Percentiles rank a stretch among this genome's conserved stretches.
Evolutionary conservation across 2,888 invertebrate genomes (phyloP).

Genomic region (Troglohyphantes excavatus): DNA sequence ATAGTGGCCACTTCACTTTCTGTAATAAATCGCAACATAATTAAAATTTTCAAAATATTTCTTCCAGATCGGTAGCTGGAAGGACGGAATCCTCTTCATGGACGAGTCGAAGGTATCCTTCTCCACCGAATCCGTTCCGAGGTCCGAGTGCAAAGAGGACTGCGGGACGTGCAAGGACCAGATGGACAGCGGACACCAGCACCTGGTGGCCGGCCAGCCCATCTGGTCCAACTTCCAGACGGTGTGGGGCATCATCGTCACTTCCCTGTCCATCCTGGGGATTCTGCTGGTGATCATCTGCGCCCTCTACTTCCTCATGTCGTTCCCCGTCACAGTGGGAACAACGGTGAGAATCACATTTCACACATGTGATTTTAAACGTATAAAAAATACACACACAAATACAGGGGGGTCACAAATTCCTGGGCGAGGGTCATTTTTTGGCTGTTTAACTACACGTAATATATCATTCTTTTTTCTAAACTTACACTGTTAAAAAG

Average conservation of each 20-base stretch:
- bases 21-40: too few relatives aligned
- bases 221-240: conserved; percentile 81
- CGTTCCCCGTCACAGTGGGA: conserved; percentile 83
- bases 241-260: conserved; percentile 83
- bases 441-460: too few relatives aligned
- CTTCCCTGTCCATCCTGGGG: conserved; percentile 82
- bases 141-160: conserved; percentile 79
- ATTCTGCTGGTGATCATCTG: conserved; percentile 82
- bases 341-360: conserved; percentile 80
- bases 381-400: not conserved
- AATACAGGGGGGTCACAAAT: too few relatives aligned
- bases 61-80: conserved; percentile 79
- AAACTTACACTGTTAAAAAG: too few relatives aligned
- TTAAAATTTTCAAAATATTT: too few relatives aligned
- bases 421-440: too few relatives aligned
- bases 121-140: conserved; percentile 76
- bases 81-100: conserved; percentile 78
- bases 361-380: not conserved
- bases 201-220: conserved; percentile 45
- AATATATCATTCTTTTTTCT: too few relatives aligned
- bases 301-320: conserved; percentile 83
- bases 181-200: conserved; percentile 33
- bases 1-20: too few relatives aligned
- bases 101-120: conserved; percentile 78
- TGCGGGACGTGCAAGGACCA: conserved; percentile 79